Conservation (phyloP, 2,797 vertebrate species). For the Chaunax sp. region DNA sequence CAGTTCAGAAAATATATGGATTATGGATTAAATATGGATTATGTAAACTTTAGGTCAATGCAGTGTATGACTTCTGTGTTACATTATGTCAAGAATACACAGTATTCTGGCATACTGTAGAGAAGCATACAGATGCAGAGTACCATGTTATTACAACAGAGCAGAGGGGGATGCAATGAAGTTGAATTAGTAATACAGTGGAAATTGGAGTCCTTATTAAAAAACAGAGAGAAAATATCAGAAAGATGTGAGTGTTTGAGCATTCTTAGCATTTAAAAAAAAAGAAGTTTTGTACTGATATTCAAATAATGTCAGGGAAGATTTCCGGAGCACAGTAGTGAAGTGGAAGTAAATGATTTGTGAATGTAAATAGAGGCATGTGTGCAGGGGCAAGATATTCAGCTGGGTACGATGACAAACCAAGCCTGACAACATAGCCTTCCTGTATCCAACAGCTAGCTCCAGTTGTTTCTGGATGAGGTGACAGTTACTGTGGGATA, state of each 20-base stretch:
- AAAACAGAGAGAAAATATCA: conserved; percentile 8
- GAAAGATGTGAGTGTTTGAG: conserved; percentile 21
- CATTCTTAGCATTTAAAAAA: conserved; percentile 27
- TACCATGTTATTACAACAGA: background rate
- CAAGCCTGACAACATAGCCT: conserved; percentile 25
- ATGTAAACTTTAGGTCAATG: background rate
- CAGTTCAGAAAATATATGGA: background rate
- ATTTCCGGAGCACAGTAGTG: conserved; percentile 30
- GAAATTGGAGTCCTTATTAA: conserved; percentile 25
- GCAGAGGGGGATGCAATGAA: conserved; percentile 9
- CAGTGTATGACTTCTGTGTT: background rate
- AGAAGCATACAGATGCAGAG: background rate
- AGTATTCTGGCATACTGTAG: background rate
- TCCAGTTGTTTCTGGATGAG: conserved; percentile 12
- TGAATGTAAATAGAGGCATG: conserved; percentile 45
- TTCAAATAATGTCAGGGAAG: conserved; percentile 40
- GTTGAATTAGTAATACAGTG: conserved; percentile 16
- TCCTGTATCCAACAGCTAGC: conserved; percentile 17
- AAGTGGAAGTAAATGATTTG: conserved; percentile 47
- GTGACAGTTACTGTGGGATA: conserved; percentile 21
- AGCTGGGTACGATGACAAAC: conserved; percentile 38
- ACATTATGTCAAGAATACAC: background rate
- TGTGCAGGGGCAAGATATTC: conserved; percentile 24
- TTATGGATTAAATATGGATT: too few relatives aligned
- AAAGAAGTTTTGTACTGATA: too few relatives aligned